Percentiles rank a stretch among this genome's conserved stretches.
These are phyloP conservation scores for Phthorimaea operculella DNA, from an alignment of 1,140 invertebrate genomes.

Conservation along the genomic window DNA sequence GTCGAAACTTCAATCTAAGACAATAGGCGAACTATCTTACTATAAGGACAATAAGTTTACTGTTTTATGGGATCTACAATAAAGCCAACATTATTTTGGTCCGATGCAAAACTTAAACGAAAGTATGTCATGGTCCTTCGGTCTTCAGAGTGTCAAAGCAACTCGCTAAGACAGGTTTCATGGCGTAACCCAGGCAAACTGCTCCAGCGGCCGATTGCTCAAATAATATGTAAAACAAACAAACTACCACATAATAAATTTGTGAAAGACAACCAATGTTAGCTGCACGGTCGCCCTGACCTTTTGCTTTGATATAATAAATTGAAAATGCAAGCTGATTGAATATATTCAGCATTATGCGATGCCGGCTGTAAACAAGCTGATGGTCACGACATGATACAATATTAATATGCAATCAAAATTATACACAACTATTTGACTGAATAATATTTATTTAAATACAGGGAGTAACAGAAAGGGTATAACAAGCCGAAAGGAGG, in stretches of 20 bases:
- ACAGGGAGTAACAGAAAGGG: too few species aligned
- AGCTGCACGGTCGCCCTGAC: not conserved
- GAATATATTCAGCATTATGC: not conserved
- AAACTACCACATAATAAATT: conserved; percentile 6
- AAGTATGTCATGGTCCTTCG: conserved; percentile 52
- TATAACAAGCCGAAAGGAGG: too few species aligned
- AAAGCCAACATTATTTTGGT: conserved; percentile 3
- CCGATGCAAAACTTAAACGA: conserved; percentile 20
- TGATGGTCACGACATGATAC: too few species aligned
- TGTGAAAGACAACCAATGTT: conserved; percentile 1
- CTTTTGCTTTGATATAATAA: not conserved
- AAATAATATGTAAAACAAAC: conserved; percentile 30
- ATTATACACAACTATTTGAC: too few species aligned
- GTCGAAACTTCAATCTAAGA: too few species aligned
- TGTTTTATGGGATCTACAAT: too few species aligned
- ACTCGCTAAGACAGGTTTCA: conserved; percentile 36
- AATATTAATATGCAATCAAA: too few species aligned
- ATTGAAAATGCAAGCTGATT: not conserved
- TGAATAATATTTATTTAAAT: too few species aligned
- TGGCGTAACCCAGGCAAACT: conserved; percentile 32
- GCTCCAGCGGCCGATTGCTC: conserved; percentile 30
- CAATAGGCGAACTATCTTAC: too few species aligned
- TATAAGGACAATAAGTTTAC: too few species aligned
- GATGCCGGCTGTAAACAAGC: too few species aligned
- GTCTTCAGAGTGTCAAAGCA: conserved; percentile 40